These are phyloP conservation scores for Pachycephus smyrnensis DNA, from an alignment of 2,888 invertebrate genomes.

Conservation along the genomic window DNA sequence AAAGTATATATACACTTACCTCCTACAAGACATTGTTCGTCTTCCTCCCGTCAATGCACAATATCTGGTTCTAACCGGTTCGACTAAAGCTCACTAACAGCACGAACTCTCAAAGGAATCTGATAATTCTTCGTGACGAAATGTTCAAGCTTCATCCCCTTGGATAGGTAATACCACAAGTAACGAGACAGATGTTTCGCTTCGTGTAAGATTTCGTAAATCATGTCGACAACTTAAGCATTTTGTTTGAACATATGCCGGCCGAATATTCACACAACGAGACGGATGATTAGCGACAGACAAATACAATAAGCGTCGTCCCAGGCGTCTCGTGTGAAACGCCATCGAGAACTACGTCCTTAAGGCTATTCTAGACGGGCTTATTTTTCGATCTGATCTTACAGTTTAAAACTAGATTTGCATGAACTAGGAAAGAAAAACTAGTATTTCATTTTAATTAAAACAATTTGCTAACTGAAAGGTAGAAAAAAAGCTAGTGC, in stretches of 20 bases:
- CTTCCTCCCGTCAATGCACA: neutral
- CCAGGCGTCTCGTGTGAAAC: neutral
- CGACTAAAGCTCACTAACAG: neutral
- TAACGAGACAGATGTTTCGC: neutral
- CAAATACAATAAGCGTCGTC: neutral
- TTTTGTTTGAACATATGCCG: neutral
- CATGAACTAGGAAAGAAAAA: no score
- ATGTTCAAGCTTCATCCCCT: neutral
- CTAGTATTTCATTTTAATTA: no score
- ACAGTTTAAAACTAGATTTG: neutral
- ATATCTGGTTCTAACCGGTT: neutral
- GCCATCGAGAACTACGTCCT: neutral
- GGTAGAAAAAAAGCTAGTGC: no score
- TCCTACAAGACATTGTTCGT: neutral
- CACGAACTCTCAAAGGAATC: neutral
- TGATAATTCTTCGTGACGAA: neutral
- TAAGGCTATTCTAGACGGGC: neutral
- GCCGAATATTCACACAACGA: neutral
- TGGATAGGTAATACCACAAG: neutral
- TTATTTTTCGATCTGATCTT: neutral
- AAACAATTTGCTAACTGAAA: no score
- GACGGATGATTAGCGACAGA: neutral
- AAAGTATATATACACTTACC: neutral
- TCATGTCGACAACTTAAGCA: neutral
- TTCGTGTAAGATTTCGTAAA: neutral